Evolutionary conservation across 2,888 invertebrate species (phyloP).

Genomic region (Tubiluchus corallicola): DNA sequence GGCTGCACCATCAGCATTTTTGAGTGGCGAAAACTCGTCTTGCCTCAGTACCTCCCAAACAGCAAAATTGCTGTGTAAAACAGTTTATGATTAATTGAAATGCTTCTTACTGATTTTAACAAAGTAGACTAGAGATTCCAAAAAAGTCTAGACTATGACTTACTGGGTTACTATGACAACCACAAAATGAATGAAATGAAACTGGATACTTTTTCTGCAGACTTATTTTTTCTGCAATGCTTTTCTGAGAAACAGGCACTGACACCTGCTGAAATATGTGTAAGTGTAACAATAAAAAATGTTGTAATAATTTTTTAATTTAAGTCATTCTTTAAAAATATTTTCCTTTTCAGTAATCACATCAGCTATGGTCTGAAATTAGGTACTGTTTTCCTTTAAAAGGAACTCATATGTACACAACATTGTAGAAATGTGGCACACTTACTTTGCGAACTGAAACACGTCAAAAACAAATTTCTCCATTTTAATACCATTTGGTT

Average conservation of each 20-base stretch:
- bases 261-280: too few species aligned
- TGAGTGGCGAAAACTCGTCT: constrained; percentile 89
- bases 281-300: too few species aligned
- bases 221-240: too few species aligned
- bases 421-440: constrained; percentile 11
- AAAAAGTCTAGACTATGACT: neutral
- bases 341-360: constrained; percentile 5
- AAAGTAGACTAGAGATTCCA: too few species aligned
- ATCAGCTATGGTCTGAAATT: neutral
- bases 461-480: constrained; percentile 99
- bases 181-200: constrained; percentile 7
- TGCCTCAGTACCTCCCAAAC: constrained; percentile 66
- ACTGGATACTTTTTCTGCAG: neutral
- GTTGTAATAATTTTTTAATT: too few species aligned
- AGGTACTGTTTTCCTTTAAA: neutral
- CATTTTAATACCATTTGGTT: constrained; percentile 89
- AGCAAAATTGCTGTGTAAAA: constrained; percentile 54
- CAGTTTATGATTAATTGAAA: too few species aligned
- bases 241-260: too few species aligned
- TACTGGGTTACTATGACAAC: constrained; percentile 8
- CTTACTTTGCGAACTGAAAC: constrained; percentile 66
- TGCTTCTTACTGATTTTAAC: too few species aligned
- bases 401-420: neutral
- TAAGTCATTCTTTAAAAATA: neutral
- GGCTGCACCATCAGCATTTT: constrained; percentile 68